A percentile compares a stretch with the other conserved stretches of the same genome.
Conservation (phyloP, 2,888 invertebrate species). For the Eumacrocentrus americanus region DNA sequence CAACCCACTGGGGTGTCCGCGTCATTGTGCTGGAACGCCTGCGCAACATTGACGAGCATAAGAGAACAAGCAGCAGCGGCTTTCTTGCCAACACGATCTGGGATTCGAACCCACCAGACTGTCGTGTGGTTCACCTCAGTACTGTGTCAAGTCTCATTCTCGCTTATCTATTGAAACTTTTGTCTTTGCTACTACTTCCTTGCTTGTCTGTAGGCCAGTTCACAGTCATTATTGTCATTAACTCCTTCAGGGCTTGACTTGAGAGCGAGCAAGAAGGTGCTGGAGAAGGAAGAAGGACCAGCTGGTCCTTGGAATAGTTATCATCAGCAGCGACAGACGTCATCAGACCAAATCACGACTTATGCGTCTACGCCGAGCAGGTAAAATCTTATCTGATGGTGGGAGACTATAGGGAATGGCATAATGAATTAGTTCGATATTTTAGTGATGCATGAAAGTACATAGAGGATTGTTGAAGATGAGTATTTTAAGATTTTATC, state of each 20-base stretch:
- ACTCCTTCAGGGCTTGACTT: constrained; percentile 5
- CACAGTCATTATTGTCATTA: neutral
- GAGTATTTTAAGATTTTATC: too few species aligned
- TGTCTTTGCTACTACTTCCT: neutral
- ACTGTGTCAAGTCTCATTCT: constrained; percentile 30
- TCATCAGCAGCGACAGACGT: constrained; percentile 33
- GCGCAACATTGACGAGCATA: constrained; percentile 27
- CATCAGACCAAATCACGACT: constrained; percentile 57
- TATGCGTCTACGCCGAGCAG: constrained; percentile 62
- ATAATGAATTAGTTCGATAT: too few species aligned
- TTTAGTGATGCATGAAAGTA: too few species aligned
- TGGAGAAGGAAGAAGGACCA: constrained; percentile 17
- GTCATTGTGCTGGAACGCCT: constrained; percentile 21
- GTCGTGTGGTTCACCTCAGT: constrained; percentile 31
- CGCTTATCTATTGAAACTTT: neutral
- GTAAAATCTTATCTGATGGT: too few species aligned
- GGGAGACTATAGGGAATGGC: too few species aligned
- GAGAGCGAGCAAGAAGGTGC: constrained; percentile 2
- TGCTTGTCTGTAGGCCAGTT: constrained; percentile 1
- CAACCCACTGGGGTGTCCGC: constrained; percentile 4
- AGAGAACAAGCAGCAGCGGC: constrained; percentile 23
- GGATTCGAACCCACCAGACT: constrained; percentile 23
- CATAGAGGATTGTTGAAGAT: too few species aligned
- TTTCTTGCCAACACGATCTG: constrained; percentile 26
- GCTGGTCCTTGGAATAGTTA: constrained; percentile 26